Base-by-base conservation (phyloP, 2,113 vertebrate species). In the Herpetotheres cachinnans region DNA sequence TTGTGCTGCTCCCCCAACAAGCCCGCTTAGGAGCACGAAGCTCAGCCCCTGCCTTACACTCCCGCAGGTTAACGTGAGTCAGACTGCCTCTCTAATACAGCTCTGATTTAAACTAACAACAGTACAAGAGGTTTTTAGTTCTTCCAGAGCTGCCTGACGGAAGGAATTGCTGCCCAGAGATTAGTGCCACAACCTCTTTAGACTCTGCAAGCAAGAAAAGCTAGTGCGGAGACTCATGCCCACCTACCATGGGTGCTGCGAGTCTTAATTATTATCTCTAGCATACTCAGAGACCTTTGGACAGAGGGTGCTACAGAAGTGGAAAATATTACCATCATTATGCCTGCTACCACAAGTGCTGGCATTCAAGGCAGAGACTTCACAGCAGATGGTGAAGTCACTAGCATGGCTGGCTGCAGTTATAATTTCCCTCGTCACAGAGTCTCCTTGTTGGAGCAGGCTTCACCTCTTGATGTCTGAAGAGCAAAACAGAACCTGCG, bases 301-400 rank as follows among this genome's bases (percentile, higher is more conserved):
- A 82, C 38, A 89, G 86, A 88, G 85, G 89, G 91, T 85, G 90
- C 93, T 44, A 91, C 55, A 93, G 78, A 95, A 96, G 74, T 95
- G 84, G 91, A 90, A 97, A 97, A 95, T 80, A 93, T 81, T 62
- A 77, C 69, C 85, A 77, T 93, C 86, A 76, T 93, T 91, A 95
- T 24, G 89, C 50, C 84, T 78, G 91, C 69, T 85, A 70, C 83
- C 49, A 62, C 55, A 44, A 94, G 90, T 11, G 86, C 86, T 91
- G 91, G 82, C 71, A 70, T 76, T 85, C 46, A 58, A 87, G 82
- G 32, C 55, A 73, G 82, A 93, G 86, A 70, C 54, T 85, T 77
- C 82, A 74, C 38, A 95, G 96, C 95, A 96, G 97, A 95, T 95
- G 96, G 92, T 72, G 85, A 59, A 89, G 91, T 17, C 0, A 1